A percentile compares a stretch with the other conserved stretches of the same genome.
phyloP scores from a whole-genome alignment of 2,113 vertebrate species.

The Fregetta grallaria region DNA sequence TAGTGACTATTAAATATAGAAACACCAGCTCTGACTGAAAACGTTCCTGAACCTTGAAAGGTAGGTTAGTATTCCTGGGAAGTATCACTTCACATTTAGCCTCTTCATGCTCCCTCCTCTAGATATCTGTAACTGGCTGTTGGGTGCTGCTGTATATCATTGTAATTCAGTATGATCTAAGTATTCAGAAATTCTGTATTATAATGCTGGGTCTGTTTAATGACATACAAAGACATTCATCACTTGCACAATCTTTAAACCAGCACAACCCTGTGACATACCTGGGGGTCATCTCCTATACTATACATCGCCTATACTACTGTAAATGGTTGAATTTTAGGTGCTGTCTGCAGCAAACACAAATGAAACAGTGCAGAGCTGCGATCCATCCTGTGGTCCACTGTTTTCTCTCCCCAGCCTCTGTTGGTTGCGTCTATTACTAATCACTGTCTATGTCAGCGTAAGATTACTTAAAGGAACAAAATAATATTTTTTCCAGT shows the following conservation, averaged over 20 bases:
- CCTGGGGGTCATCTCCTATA: not conserved
- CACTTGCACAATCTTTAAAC: not conserved
- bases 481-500: not conserved
- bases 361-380: not conserved
- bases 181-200: not conserved
- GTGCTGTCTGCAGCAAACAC: not conserved
- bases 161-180: not conserved
- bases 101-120: not conserved
- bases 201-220: not conserved
- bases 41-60: not conserved
- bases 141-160: not conserved
- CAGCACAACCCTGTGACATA: not conserved
- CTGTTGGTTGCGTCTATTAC: not conserved
- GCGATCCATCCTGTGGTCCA: not conserved
- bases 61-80: not conserved
- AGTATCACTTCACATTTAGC: not conserved
- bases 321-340: not conserved
- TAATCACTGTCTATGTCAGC: not conserved
- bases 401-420: not conserved
- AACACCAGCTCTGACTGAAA: not conserved
- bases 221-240: not conserved
- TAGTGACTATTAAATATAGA: not conserved
- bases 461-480: not conserved
- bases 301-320: not conserved
- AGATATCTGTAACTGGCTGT: not conserved